phyloP scores from a whole-genome alignment of 2,797 vertebrate genomes.

The Neosilurus hyrtlii region DNA sequence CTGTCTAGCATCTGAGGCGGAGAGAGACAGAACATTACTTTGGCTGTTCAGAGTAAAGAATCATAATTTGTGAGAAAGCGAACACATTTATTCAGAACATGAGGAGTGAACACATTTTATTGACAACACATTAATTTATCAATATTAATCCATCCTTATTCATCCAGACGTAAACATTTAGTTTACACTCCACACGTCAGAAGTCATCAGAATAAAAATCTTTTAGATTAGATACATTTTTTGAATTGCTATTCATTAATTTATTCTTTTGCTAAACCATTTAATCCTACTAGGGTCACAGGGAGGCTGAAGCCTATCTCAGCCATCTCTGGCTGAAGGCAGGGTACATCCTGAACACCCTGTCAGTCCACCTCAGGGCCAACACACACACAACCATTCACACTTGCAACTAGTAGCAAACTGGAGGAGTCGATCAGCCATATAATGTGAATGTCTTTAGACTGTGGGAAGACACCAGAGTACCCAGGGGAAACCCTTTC shows the following conservation, averaged over 20 bases:
- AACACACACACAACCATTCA: not conserved
- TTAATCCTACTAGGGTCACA: too few species aligned
- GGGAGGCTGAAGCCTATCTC: too few species aligned
- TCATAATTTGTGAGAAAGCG: conserved; percentile 69
- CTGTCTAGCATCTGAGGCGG: conserved; percentile 61
- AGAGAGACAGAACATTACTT: conserved; percentile 86
- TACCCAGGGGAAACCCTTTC: too few species aligned
- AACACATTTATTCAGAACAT: conserved; percentile 48
- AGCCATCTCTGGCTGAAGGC: too few species aligned
- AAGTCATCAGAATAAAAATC: not conserved
- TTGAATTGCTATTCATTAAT: too few species aligned
- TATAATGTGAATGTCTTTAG: too few species aligned
- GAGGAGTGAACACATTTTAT: conserved; percentile 15
- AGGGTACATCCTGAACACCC: too few species aligned
- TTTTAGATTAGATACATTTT: not conserved
- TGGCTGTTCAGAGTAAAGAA: conserved; percentile 83
- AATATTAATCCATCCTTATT: not conserved
- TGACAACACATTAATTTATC: conserved; percentile 11
- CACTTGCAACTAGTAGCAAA: too few species aligned
- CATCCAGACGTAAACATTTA: not conserved
- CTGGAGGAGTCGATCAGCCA: too few species aligned
- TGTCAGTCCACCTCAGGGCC: too few species aligned
- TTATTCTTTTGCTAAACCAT: too few species aligned
- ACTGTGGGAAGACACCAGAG: too few species aligned
- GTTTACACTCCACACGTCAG: not conserved